phyloP scores from a whole-genome alignment of 2,888 invertebrate genomes.

The Dicyrtoma fusca region DNA sequence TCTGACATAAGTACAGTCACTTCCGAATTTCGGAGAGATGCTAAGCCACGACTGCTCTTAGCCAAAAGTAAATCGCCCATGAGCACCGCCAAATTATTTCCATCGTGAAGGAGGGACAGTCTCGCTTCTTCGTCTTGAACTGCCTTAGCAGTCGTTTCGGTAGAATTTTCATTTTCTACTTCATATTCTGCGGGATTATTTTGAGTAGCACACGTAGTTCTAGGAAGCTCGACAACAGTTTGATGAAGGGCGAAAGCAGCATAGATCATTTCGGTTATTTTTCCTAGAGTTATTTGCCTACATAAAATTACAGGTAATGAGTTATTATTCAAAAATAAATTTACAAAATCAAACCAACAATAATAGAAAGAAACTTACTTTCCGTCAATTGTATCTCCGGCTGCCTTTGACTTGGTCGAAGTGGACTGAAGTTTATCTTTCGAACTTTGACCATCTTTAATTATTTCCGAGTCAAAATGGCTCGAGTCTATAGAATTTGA shows the following conservation, averaged over 20 bases:
- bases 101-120: slow-evolving; percentile 26
- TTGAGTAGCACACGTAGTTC: too few relatives aligned
- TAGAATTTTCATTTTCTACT: too few relatives aligned
- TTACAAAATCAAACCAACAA: too few relatives aligned
- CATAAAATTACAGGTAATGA: background rate
- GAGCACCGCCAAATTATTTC: slow-evolving; percentile 46
- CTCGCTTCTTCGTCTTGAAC: background rate
- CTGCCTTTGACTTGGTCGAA: too few relatives aligned
- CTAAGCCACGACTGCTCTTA: slow-evolving; percentile 47
- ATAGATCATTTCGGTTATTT: slow-evolving; percentile 52
- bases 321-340: too few relatives aligned
- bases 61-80: slow-evolving; percentile 51
- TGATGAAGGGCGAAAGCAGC: slow-evolving; percentile 46
- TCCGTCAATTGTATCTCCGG: too few relatives aligned
- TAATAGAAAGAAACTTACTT: too few relatives aligned
- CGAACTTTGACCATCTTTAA: too few relatives aligned
- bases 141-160: background rate
- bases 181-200: too few relatives aligned
- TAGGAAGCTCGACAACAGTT: slow-evolving; percentile 44
- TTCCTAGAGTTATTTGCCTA: slow-evolving; percentile 42
- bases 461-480: background rate
- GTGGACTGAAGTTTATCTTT: too few relatives aligned
- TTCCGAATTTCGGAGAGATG: slow-evolving; percentile 42
- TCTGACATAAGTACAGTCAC: slow-evolving; percentile 53
- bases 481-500: slow-evolving; percentile 40